phyloP scores from a whole-genome alignment of 2,113 vertebrate species.

The Anhinga anhinga region DNA sequence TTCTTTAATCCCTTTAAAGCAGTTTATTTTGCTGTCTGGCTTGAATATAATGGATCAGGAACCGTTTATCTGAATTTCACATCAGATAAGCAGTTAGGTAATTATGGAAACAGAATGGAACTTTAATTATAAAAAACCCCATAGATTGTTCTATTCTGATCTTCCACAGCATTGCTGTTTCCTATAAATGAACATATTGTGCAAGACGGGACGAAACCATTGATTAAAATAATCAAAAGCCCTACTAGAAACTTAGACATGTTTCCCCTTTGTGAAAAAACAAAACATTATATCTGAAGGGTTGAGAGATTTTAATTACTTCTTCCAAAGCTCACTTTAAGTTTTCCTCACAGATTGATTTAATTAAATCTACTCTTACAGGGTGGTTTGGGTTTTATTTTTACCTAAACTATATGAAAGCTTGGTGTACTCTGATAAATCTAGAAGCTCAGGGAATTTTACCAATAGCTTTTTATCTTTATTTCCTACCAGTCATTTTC shows the following conservation, averaged over 20 bases:
- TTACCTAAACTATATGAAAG: background rate
- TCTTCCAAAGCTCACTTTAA: background rate
- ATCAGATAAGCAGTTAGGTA: conserved; percentile 32
- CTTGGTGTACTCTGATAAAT: background rate
- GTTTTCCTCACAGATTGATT: background rate
- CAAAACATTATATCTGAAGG: background rate
- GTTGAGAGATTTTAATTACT: background rate
- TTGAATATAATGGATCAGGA: conserved; percentile 1
- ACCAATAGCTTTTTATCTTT: background rate
- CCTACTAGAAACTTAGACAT: background rate
- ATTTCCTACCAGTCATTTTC: background rate
- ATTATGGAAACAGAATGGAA: conserved; percentile 40
- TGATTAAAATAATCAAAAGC: conserved; percentile 43
- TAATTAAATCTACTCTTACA: conserved; percentile 12
- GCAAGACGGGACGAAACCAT: background rate
- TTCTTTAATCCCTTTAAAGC: conserved; percentile 4
- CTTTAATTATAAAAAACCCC: background rate
- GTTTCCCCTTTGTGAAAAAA: conserved; percentile 1
- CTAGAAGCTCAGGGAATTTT: background rate
- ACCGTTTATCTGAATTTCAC: background rate
- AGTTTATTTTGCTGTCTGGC: background rate
- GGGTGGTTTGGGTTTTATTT: background rate
- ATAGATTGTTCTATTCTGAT: conserved; percentile 35
- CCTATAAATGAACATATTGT: conserved; percentile 27
- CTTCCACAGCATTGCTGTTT: background rate